phyloP scores from a whole-genome alignment of 1,140 invertebrate species.

The Polypedilum vanderplanki region DNA sequence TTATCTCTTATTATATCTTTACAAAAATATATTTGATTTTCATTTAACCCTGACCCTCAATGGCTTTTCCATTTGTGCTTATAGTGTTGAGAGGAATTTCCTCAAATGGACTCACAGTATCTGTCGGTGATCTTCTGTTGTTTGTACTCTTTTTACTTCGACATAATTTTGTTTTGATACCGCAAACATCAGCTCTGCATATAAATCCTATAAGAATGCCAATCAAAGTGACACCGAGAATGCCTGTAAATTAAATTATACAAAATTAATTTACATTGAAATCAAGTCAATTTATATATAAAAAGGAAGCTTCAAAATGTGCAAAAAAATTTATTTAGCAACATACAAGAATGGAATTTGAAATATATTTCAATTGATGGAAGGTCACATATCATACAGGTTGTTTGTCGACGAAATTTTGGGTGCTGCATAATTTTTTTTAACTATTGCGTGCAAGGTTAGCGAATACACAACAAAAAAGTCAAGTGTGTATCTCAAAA shows the following conservation, averaged over 20 bases:
- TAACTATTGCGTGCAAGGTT: too few species aligned
- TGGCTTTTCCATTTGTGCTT: slow-evolving; percentile 4
- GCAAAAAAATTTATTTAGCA: too few species aligned
- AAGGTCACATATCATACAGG: too few species aligned
- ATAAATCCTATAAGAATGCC: neutral
- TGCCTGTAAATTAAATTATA: neutral
- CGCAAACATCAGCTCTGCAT: neutral
- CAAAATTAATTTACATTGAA: neutral
- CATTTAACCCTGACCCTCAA: slow-evolving; percentile 1
- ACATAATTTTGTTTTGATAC: neutral
- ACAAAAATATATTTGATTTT: neutral
- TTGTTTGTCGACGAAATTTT: too few species aligned
- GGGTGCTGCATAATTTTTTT: too few species aligned
- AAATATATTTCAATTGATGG: too few species aligned
- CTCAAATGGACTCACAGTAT: slow-evolving; percentile 17
- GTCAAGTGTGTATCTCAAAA: too few species aligned
- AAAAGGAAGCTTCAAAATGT: too few species aligned
- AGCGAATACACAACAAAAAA: too few species aligned
- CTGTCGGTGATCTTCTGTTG: neutral
- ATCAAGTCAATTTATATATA: too few species aligned
- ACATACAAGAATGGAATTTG: too few species aligned
- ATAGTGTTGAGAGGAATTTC: slow-evolving; percentile 5
- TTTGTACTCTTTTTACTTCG: neutral
- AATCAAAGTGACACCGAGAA: neutral
- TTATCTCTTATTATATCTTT: neutral